Evolutionary conservation across 1,140 invertebrate species (phyloP).

Genomic region (Gonatopus flavifemur): DNA sequence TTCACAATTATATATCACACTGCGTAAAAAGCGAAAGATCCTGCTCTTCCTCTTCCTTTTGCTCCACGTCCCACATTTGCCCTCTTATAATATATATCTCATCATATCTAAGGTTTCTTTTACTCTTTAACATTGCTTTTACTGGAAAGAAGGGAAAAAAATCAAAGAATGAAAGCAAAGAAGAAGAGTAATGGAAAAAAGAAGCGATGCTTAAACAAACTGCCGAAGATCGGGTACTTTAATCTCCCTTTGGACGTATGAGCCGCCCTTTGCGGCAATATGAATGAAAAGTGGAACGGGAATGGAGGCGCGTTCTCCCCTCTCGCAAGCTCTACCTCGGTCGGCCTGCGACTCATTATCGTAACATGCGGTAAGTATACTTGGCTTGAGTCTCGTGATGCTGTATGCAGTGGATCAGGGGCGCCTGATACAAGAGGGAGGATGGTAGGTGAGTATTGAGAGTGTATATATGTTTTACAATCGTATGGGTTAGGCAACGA

Average conservation of each 20-base stretch:
- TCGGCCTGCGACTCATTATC: constrained; percentile 47
- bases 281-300: constrained; percentile 35
- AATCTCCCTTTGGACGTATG: constrained; percentile 48
- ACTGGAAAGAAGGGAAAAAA: too few relatives aligned
- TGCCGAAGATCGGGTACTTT: constrained; percentile 48
- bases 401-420: constrained; percentile 24
- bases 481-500: constrained; percentile 8
- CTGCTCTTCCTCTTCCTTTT: too few relatives aligned
- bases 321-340: neutral
- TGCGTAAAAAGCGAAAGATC: too few relatives aligned
- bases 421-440: neutral
- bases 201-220: constrained; percentile 49
- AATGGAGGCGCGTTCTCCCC: constrained; percentile 6
- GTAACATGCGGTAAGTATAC: constrained; percentile 54
- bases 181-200: constrained; percentile 21
- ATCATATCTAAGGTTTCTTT: too few relatives aligned
- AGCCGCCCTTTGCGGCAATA: constrained; percentile 32
- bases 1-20: too few relatives aligned
- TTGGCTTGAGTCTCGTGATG: constrained; percentile 44
- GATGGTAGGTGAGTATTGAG: constrained; percentile 10
- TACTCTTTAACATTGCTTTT: too few relatives aligned
- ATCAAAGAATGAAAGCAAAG: neutral
- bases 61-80: too few relatives aligned
- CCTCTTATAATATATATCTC: too few relatives aligned
- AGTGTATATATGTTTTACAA: too few relatives aligned